Evolutionary conservation across 2,888 invertebrate species (phyloP).

Genomic region (Troides oblongomaculatus): DNA sequence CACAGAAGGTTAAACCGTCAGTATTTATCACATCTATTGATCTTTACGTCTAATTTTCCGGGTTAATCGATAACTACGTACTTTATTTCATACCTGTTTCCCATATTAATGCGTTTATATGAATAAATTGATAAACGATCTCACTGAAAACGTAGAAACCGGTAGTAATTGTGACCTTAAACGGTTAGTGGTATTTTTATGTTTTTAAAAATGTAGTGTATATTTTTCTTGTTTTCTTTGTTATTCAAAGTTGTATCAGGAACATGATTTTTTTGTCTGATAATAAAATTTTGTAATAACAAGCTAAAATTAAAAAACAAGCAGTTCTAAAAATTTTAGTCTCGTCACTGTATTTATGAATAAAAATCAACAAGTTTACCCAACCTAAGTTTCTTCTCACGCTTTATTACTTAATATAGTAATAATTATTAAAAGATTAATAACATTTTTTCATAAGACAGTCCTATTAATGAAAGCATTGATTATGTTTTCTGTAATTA

Average conservation of each 20-base stretch:
- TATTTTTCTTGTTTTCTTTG: not conserved
- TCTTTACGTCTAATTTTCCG: conserved; percentile 46
- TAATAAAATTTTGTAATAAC: no score
- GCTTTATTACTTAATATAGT: no score
- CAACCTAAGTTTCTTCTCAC: no score
- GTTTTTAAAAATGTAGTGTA: not conserved
- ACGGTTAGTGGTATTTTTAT: not conserved
- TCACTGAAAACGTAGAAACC: not conserved
- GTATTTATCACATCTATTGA: conserved; percentile 51
- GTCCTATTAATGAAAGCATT: no score
- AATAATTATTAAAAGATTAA: no score
- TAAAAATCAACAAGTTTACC: no score
- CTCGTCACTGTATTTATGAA: no score
- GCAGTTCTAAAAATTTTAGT: no score
- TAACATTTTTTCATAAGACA: no score
- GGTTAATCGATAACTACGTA: conserved; percentile 24
- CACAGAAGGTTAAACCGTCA: conserved; percentile 44
- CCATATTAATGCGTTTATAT: conserved; percentile 1
- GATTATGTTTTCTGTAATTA: no score
- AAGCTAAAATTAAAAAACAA: no score
- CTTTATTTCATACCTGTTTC: conserved; percentile 15
- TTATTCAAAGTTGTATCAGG: not conserved
- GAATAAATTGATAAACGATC: not conserved
- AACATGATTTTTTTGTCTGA: no score
- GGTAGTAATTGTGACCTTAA: conserved; percentile 1